These are phyloP conservation scores for Siniperca knerii DNA, from an alignment of 2,113 vertebrate species.

Conservation along the genomic window DNA sequence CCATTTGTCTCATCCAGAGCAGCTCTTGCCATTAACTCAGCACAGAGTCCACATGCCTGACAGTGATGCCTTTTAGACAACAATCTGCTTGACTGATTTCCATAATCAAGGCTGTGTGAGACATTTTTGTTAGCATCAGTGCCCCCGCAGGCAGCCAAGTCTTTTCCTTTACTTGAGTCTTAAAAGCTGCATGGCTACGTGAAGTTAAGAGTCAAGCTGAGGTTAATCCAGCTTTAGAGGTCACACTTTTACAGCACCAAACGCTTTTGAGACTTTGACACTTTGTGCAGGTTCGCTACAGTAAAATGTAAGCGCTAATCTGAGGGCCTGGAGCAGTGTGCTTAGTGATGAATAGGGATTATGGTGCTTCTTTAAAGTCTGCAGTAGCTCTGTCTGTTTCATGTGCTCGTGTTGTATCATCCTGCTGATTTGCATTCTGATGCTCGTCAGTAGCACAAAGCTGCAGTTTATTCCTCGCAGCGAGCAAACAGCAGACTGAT, in stretches of 20 bases:
- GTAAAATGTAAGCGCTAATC: conserved; percentile 46
- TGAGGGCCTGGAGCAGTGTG: conserved; percentile 47
- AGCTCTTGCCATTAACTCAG: conserved; percentile 10
- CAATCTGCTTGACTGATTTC: conserved; percentile 19
- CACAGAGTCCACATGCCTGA: neutral
- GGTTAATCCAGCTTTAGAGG: conserved; percentile 59
- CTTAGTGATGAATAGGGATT: conserved; percentile 69
- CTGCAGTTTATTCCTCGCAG: conserved; percentile 46
- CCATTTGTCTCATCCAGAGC: neutral
- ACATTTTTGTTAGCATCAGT: conserved; percentile 19
- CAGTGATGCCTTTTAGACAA: neutral
- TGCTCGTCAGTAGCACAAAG: conserved; percentile 59
- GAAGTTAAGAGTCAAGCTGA: conserved; percentile 45
- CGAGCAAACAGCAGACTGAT: conserved; percentile 42
- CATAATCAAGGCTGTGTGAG: conserved; percentile 7
- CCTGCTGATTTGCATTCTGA: conserved; percentile 72
- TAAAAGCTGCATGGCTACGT: conserved; percentile 27
- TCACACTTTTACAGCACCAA: conserved; percentile 2
- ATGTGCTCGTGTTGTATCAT: conserved; percentile 40
- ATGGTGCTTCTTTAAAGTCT: conserved; percentile 64
- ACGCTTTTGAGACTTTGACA: conserved; percentile 5
- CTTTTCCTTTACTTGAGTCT: neutral
- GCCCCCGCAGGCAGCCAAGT: neutral
- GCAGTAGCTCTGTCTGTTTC: conserved; percentile 54
- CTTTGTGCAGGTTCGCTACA: conserved; percentile 36